Percentiles rank a stretch among this genome's conserved stretches.
Evolutionary conservation across 2,797 vertebrate species (phyloP).

Genomic region (Manis pentadactyla): DNA sequence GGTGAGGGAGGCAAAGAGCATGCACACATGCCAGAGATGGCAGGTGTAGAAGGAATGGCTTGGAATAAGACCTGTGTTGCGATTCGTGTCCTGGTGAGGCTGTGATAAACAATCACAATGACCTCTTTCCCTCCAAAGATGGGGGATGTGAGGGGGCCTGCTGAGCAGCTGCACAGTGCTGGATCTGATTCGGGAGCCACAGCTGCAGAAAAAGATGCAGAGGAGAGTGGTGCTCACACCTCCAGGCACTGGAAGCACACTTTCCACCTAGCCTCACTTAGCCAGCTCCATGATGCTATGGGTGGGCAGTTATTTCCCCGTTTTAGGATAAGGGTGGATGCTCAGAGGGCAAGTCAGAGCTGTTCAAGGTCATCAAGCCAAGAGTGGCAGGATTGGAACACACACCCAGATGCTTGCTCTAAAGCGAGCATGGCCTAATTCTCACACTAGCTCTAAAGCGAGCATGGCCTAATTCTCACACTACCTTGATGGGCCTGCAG

Average conservation of each 20-base stretch:
- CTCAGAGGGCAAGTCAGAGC: too few species aligned
- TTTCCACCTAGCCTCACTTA: neutral
- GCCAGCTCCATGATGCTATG: neutral
- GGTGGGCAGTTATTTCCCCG: neutral
- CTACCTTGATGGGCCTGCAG: neutral
- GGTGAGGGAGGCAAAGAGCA: fast-evolving
- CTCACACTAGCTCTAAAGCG: neutral
- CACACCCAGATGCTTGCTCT: neutral
- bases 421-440: neutral
- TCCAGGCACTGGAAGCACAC: neutral
- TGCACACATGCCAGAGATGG: fast-evolving
- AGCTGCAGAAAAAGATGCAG: neutral
- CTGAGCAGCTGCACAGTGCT: neutral
- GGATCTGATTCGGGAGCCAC: neutral
- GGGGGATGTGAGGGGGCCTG: neutral
- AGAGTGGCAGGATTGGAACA: neutral
- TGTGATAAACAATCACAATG: fast-evolving
- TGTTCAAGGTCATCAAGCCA: neutral
- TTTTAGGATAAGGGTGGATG: neutral
- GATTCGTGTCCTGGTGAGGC: neutral
- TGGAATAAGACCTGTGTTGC: neutral
- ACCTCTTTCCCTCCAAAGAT: neutral
- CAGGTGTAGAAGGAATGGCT: neutral
- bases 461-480: fast-evolving
- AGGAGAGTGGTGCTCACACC: fast-evolving